Percentiles rank a stretch among this genome's conserved stretches.
Evolutionary conservation across 1,140 invertebrate genomes (phyloP).

Genomic region (Danaus melanippus): DNA sequence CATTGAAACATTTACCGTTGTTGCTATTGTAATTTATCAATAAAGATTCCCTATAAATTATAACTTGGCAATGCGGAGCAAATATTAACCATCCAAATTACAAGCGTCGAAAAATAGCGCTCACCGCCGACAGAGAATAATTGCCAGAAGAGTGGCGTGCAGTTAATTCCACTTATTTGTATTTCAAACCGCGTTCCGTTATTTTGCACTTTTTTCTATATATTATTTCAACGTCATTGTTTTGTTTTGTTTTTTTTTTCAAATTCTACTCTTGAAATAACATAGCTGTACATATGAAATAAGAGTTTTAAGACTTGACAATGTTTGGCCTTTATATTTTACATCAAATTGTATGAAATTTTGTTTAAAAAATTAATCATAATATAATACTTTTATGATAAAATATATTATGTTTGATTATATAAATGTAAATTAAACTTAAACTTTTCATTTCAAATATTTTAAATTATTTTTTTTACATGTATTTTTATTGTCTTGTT

Average conservation of each 20-base stretch:
- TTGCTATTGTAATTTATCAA: constrained; percentile 32
- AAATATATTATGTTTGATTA: too few relatives aligned
- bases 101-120: constrained; percentile 39
- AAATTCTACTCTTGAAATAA: neutral
- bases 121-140: constrained; percentile 42
- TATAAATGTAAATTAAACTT: too few relatives aligned
- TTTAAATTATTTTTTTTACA: too few relatives aligned
- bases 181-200: constrained; percentile 31
- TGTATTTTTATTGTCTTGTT: too few relatives aligned
- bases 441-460: too few relatives aligned
- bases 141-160: constrained; percentile 34
- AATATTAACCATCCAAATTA: constrained; percentile 43
- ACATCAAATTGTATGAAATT: too few relatives aligned
- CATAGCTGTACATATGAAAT: too few relatives aligned
- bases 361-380: too few relatives aligned
- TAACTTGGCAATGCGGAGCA: constrained; percentile 37
- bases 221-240: neutral
- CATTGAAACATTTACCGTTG: neutral
- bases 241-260: constrained; percentile 1
- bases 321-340: too few relatives aligned
- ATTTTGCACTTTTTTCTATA: constrained; percentile 12
- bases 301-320: too few relatives aligned
- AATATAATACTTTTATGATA: too few relatives aligned
- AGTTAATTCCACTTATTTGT: constrained; percentile 48
- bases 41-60: constrained; percentile 45